Conservation (phyloP, 2,888 invertebrate species). For the Pecten maximus region DNA sequence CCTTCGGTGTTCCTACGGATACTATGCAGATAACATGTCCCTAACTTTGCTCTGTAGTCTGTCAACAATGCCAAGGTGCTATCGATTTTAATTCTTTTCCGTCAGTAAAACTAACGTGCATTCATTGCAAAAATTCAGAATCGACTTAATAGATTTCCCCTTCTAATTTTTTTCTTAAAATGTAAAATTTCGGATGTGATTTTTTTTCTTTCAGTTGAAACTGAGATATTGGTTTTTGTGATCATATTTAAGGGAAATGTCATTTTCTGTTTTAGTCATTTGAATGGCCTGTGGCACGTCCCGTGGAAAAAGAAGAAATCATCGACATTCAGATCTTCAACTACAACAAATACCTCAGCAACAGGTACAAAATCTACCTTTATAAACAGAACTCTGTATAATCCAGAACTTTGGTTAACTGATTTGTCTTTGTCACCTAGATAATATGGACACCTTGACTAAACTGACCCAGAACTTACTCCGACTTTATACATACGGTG, state of each 20-base stretch:
- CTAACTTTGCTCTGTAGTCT: background rate
- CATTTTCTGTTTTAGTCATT: constrained; percentile 81
- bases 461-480: too few species aligned
- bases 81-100: background rate
- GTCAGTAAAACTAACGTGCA: background rate
- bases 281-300: constrained; percentile 88
- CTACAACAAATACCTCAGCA: constrained; percentile 86
- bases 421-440: too few species aligned
- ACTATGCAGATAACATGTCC: background rate
- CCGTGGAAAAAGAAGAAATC: constrained; percentile 86
- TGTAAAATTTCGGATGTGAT: background rate
- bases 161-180: background rate
- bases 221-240: background rate
- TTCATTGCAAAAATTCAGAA: background rate
- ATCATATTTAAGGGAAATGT: background rate
- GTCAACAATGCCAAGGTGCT: background rate
- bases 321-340: constrained; percentile 85
- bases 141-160: background rate
- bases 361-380: constrained; percentile 81
- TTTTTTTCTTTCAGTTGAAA: background rate
- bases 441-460: too few species aligned
- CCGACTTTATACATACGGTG: too few species aligned
- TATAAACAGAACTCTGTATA: background rate
- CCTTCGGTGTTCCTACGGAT: background rate
- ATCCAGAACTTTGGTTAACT: too few species aligned